These are phyloP conservation scores for Aphis gossypii DNA, from an alignment of 1,140 invertebrate genomes.

Conservation along the genomic window DNA sequence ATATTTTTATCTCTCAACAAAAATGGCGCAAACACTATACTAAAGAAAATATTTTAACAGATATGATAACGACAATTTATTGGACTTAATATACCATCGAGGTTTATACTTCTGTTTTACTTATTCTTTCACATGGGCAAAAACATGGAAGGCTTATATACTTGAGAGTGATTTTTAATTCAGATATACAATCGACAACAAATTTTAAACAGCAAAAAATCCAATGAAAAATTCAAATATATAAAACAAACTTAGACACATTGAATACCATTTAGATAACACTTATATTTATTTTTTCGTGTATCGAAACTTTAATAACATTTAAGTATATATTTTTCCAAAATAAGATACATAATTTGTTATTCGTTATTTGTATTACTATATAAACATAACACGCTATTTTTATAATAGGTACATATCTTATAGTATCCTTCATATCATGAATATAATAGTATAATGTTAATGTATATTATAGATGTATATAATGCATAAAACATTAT, in stretches of 20 bases:
- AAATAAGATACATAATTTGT: not conserved
- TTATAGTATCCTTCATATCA: not conserved
- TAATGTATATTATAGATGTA: not conserved
- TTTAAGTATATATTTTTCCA: not conserved
- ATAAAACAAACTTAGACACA: not conserved
- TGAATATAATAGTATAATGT: not conserved
- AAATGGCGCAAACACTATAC: not conserved
- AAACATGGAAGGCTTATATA: not conserved
- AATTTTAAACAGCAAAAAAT: not conserved
- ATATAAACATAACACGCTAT: not conserved
- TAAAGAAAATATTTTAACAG: not conserved
- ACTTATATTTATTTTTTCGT: not conserved
- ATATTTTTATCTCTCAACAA: not conserved
- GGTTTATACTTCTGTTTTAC: not conserved
- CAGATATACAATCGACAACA: not conserved
- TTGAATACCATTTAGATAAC: not conserved
- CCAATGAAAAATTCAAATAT: not conserved
- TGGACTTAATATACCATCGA: not conserved
- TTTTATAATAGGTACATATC: not conserved
- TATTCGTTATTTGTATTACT: not conserved
- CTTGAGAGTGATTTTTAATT: not conserved
- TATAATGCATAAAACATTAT: not conserved
- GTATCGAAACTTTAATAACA: not conserved
- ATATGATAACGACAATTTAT: not conserved
- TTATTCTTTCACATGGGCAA: not conserved